Evolutionary conservation across 2,113 vertebrate species (phyloP).

Genomic region (Nyctibius bracteatus): DNA sequence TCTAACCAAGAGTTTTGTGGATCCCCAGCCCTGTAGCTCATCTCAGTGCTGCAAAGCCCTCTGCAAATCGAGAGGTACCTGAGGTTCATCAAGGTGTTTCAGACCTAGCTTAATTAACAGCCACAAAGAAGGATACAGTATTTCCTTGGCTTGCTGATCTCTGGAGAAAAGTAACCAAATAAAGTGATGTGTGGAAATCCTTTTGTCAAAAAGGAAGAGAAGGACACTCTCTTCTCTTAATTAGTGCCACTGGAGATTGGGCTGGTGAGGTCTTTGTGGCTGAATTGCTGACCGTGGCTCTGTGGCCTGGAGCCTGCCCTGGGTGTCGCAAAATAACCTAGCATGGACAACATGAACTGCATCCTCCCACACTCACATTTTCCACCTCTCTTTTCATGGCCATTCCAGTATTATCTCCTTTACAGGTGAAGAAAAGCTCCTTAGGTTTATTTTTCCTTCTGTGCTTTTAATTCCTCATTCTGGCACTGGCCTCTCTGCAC

Average conservation of each 20-base stretch:
- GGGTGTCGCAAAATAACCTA: not conserved
- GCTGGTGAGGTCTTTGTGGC: not conserved
- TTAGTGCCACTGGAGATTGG: not conserved
- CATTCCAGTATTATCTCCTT: not conserved
- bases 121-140: not conserved
- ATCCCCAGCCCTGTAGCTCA: not conserved
- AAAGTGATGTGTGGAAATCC: not conserved
- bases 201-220: not conserved
- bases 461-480: not conserved
- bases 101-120: slow-evolving; percentile 21
- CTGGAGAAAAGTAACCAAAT: not conserved
- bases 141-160: not conserved
- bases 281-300: not conserved
- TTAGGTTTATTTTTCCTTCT: not conserved
- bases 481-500: not conserved
- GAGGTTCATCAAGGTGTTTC: not conserved
- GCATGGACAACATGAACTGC: not conserved
- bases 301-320: not conserved
- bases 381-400: not conserved
- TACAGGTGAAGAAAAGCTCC: not conserved
- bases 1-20: not conserved
- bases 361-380: not conserved
- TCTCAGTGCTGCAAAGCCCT: not conserved
- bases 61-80: not conserved
- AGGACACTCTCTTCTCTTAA: not conserved